phyloP scores from a whole-genome alignment of 2,113 vertebrate genomes.

The Elephantulus edwardii region DNA sequence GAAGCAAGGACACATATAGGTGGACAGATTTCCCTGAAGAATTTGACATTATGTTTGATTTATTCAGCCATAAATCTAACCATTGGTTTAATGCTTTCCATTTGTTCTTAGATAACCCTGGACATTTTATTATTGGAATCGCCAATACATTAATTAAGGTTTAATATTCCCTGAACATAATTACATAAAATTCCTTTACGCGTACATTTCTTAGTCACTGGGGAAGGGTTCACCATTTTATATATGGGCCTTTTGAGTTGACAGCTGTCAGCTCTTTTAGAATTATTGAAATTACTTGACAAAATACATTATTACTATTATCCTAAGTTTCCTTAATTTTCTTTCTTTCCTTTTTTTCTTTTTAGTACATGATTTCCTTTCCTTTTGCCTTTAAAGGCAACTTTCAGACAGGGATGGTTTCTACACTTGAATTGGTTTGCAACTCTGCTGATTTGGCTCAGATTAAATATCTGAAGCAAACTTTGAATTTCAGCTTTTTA shows the following conservation, averaged over 20 bases:
- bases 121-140: constrained; percentile 74
- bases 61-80: constrained; percentile 73
- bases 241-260: constrained; percentile 56
- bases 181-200: constrained; percentile 67
- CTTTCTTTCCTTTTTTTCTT: too few species aligned
- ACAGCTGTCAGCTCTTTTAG: constrained; percentile 52
- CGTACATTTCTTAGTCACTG: constrained; percentile 70
- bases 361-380: constrained; percentile 4
- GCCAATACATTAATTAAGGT: constrained; percentile 73
- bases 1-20: constrained; percentile 61
- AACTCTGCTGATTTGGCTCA: neutral
- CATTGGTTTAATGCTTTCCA: constrained; percentile 72
- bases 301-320: constrained; percentile 43
- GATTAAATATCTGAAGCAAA: neutral
- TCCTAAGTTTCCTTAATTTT: constrained; percentile 36
- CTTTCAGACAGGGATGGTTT: neutral
- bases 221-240: constrained; percentile 61
- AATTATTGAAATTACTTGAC: constrained; percentile 67
- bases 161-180: constrained; percentile 66
- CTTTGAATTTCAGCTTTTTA: constrained; percentile 13
- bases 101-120: constrained; percentile 75
- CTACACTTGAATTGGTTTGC: neutral
- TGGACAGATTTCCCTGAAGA: constrained; percentile 51
- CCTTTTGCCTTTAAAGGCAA: neutral
- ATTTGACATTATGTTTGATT: constrained; percentile 66